Evolutionary conservation across 92 coral and sea anemone species (phyloP), one percentile per base, ranked within the genome.

Genomic region (Epizoanthus ramosus): DNA sequence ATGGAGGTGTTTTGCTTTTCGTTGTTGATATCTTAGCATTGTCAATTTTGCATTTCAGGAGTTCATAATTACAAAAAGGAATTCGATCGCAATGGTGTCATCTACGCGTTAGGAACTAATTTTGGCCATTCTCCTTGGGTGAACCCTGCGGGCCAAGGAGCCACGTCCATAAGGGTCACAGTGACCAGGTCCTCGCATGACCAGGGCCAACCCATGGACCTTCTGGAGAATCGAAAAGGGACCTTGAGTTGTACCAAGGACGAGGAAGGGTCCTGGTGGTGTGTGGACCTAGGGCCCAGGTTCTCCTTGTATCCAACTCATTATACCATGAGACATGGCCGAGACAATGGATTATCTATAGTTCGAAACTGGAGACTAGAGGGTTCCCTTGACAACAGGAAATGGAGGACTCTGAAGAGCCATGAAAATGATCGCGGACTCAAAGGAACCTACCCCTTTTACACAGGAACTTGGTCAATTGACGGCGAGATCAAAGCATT

Each of bases 401-500:
- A 54, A 19, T 93, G 97, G 97, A 69, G 71, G 57, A 67, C 84
- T 39, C 87, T 93, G 70, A 84, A 80, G 57, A 85, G 60, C 45
- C 97, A 93, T 64, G 94, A 91, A 57, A 93, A 93, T 71, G 97
- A 93, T 75, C 91, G 94, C 25, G 94, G 94, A 10, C 74, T 93
- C 73, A 93, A 86, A 47, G 94, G 91, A 0, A 79, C 89, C 24
- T 91, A 68, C 61, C 92, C 97, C 3, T 93, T 88, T 59, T 93
- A 88, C 80, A 93, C 94, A 4, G 91, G 87, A 54, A 91, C 93
- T 3, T 91, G 97, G 97, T 17, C 86, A 5, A 85, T 93, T 47
- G 95, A 93, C 15, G 97, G 95, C 14, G 84, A 92, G 63, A 74
- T 89, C 5, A 81, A 86, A 33, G 95, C 97, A 8, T 83, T 89